Evolutionary conservation across 2,797 vertebrate species (phyloP).

Genomic region (Alcedo quadribrachys): DNA sequence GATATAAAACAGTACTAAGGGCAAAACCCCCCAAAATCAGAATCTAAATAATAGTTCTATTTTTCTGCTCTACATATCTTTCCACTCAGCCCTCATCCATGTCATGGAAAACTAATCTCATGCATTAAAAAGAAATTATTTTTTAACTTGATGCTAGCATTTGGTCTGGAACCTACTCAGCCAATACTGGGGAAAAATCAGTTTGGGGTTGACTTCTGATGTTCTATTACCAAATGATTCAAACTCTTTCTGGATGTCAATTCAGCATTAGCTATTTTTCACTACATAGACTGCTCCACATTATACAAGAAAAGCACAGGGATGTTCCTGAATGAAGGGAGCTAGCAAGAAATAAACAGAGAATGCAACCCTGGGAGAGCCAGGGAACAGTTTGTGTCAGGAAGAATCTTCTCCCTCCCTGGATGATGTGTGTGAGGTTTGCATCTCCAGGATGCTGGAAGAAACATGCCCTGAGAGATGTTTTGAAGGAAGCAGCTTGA

Average conservation of each 20-base stretch:
- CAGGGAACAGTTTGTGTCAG: neutral
- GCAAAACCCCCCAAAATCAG: neutral
- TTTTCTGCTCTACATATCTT: neutral
- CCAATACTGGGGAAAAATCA: accelerated
- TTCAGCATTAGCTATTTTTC: neutral
- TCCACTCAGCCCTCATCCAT: neutral
- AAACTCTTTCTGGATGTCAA: neutral
- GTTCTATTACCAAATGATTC: neutral
- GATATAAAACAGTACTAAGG: neutral
- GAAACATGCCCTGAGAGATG: neutral
- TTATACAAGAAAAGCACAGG: neutral
- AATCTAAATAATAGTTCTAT: neutral
- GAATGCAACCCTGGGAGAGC: neutral
- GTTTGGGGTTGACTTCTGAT: neutral
- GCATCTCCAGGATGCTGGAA: neutral
- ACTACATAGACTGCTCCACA: neutral
- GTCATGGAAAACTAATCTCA: neutral
- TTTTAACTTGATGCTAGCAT: neutral
- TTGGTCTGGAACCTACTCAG: neutral
- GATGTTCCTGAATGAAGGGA: neutral
- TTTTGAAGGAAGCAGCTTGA: neutral
- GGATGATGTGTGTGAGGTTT: accelerated
- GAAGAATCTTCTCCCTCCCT: neutral
- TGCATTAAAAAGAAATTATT: neutral
- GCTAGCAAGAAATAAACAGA: neutral